Percentiles rank a stretch among this genome's conserved stretches.
phyloP scores from a whole-genome alignment of 2,797 vertebrate species.

The Tenualosa thibaudeaui region DNA sequence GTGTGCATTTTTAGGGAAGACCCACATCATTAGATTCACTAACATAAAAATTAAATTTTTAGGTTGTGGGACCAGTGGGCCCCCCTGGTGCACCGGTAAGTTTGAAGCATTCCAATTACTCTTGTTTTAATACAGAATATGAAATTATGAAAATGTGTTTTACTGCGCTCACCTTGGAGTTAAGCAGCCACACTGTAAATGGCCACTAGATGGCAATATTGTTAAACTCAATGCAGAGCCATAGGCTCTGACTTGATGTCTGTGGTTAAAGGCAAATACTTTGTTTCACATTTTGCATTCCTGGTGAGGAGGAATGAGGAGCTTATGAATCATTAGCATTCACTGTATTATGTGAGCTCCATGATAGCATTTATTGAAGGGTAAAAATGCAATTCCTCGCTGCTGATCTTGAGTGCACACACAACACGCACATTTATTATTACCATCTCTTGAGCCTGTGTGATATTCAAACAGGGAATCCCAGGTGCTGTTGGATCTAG shows the following conservation, averaged over 20 bases:
- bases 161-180: neutral
- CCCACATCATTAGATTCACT: neutral
- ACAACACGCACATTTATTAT: neutral
- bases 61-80: conserved; percentile 89
- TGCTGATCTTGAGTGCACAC: neutral
- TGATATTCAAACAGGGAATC: conserved; percentile 77
- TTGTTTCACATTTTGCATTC: neutral
- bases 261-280: neutral
- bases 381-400: too few relatives aligned
- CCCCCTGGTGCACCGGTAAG: conserved; percentile 81
- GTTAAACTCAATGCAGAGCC: neutral
- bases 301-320: neutral
- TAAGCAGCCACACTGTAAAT: neutral
- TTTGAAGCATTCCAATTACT: conserved; percentile 37
- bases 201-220: conserved; percentile 6
- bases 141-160: neutral
- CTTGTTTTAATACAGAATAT: neutral
- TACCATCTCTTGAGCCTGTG: neutral
- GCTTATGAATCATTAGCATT: neutral
- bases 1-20: neutral
- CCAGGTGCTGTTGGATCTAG: conserved; percentile 85
- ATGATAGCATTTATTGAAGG: neutral
- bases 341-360: neutral
- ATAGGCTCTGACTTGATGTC: neutral
- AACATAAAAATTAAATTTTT: conserved; percentile 15